Evolutionary conservation across 1,140 invertebrate species (phyloP).

Genomic region (Periplaneta americana): DNA sequence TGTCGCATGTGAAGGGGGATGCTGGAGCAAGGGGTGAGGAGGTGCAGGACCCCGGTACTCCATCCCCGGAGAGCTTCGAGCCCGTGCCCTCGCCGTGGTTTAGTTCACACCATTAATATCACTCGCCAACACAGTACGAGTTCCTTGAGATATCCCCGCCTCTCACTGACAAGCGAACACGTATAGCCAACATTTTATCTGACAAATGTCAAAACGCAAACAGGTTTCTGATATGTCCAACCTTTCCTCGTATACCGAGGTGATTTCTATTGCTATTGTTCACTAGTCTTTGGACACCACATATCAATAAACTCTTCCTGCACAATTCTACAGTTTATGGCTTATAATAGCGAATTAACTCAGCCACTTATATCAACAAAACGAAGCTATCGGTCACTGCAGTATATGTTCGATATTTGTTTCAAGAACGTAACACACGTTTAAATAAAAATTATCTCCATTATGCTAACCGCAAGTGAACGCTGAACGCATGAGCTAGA

Average conservation of each 20-base stretch:
- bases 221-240: background rate
- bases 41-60: constrained; percentile 17
- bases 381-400: background rate
- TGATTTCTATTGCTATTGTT: background rate
- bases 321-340: background rate
- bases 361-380: background rate
- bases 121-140: background rate
- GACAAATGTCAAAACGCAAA: background rate
- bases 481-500: background rate
- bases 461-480: background rate
- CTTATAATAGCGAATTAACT: background rate
- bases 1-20: constrained; percentile 6
- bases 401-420: too few species aligned
- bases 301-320: background rate
- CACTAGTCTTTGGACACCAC: background rate
- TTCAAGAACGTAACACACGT: background rate
- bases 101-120: constrained; percentile 6
- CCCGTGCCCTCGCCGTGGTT: constrained; percentile 13
- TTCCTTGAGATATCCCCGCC: background rate
- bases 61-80: constrained; percentile 7
- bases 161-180: background rate
- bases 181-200: background rate
- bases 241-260: background rate
- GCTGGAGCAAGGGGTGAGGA: constrained; percentile 17
- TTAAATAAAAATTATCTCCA: background rate